Conservation (phyloP, 2,797 vertebrate species). For the Smutsia gigantea region DNA sequence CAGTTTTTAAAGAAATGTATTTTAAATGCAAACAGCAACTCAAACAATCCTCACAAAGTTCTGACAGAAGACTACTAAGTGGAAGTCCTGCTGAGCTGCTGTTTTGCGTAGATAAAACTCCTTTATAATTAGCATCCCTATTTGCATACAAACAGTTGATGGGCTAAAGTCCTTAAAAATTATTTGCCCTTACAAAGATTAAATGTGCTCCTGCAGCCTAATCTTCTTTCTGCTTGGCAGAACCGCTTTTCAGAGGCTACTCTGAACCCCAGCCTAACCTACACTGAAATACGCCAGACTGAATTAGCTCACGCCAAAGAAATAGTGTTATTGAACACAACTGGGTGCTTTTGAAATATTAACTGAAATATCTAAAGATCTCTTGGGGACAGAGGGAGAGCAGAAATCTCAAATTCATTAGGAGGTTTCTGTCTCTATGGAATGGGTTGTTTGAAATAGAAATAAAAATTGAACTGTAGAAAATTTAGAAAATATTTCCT, state of each 20-base stretch:
- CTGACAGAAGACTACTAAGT: constrained; percentile 41
- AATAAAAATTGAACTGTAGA: not conserved
- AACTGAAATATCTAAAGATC: not conserved
- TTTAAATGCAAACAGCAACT: constrained; percentile 27
- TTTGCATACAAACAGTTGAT: constrained; percentile 59
- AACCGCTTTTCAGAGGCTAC: not conserved
- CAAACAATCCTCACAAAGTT: constrained; percentile 53
- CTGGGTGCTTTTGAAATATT: constrained; percentile 12
- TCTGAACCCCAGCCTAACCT: not conserved
- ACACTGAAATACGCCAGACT: not conserved
- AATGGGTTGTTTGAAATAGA: constrained; percentile 24
- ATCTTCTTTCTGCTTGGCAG: constrained; percentile 6
- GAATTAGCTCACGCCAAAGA: not conserved
- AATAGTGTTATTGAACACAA: not conserved
- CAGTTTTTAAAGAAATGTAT: constrained; percentile 27
- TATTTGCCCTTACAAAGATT: not conserved
- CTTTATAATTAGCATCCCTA: constrained; percentile 38
- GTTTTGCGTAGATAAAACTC: constrained; percentile 33
- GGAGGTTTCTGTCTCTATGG: not conserved
- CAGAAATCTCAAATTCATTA: constrained; percentile 11
- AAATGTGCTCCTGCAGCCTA: not conserved
- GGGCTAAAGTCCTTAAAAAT: constrained; percentile 15
- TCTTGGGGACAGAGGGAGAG: not conserved
- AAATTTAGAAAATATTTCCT: constrained; percentile 12
- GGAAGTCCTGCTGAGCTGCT: constrained; percentile 11